Evolutionary conservation across 2,888 invertebrate species (phyloP), one percentile per base, ranked within the genome.

Genomic region (Nomada ferruginata): DNA sequence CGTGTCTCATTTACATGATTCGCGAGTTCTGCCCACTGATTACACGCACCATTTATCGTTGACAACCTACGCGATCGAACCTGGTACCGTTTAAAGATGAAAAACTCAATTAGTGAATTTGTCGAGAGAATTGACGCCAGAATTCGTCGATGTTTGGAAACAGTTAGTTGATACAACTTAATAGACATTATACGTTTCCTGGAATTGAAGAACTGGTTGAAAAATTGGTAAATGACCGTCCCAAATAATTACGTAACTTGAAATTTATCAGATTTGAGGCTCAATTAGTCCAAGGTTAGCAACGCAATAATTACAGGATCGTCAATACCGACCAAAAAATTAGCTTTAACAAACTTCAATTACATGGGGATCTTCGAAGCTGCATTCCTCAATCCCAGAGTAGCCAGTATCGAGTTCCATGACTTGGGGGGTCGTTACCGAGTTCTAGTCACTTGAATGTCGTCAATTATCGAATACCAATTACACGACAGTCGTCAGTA

Each of bases 381-480:
- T 5, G 55, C 23, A 69, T 44, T 57, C 68, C 42, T 23, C 18
- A 55, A 57, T 69, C 26, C 18, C 23, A 44, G 15, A 42, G 42
- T 69, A 13, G 55, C 23, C 57, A 18, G 42, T 69, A 57, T 69
- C 55, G 11, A 68, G 68, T 42, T 44, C 42, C 55, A 57, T 42
- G 55, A 68, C 68, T 55, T 20, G 55, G 13, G 26, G 55, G 26
- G 47, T 69, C 13, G 68, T 69, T 69, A 69, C 44, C 55, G 68
- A 57, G 55, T 69, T 69, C 68, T 57, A 57, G 55, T 69, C 68
- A 57, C 57, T 69, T 13, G 57, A 69, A 69, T 57, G 68, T 69
- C 68, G 68, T 69, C 68, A 69, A 69, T 69, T 69, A 69, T 69
- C 26, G 57, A 69, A 69, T 57, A 69, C 68, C 68, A 69, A 69